Conservation (phyloP, 2,797 vertebrate species). For the Acanthiza pusilla region DNA sequence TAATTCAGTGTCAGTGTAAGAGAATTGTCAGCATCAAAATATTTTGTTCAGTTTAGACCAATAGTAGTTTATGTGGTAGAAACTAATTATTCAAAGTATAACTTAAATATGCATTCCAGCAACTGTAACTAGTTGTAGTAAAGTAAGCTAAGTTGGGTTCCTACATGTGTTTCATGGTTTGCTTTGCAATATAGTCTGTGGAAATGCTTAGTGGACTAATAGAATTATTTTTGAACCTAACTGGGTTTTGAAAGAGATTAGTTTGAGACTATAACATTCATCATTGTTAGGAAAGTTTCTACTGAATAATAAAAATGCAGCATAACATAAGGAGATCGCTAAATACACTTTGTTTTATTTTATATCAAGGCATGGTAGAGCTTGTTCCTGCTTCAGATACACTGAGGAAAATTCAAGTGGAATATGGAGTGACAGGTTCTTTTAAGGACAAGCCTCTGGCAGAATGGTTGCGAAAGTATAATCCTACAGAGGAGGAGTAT, state of each 20-base stretch:
- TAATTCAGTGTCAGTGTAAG: background rate
- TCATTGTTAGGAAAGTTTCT: background rate
- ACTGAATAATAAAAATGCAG: background rate
- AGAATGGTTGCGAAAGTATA: constrained; percentile 96
- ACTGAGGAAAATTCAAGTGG: constrained; percentile 97
- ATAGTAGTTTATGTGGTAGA: background rate
- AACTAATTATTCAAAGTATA: background rate
- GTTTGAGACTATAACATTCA: background rate
- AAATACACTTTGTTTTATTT: constrained; percentile 12
- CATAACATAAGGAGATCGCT: background rate
- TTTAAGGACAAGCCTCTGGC: constrained; percentile 98
- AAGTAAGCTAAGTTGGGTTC: background rate
- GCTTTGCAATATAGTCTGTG: background rate
- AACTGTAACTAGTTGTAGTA: background rate
- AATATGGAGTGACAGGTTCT: constrained; percentile 96
- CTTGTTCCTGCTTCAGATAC: constrained; percentile 95
- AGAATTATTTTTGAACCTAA: background rate
- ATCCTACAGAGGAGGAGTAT: constrained; percentile 97
- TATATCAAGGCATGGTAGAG: constrained; percentile 92
- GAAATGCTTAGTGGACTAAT: background rate
- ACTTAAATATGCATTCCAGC: background rate
- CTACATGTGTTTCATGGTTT: background rate
- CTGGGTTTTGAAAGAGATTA: background rate
- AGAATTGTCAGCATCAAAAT: background rate
- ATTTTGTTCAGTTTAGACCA: background rate